Evolutionary conservation across 2,113 vertebrate species (phyloP), one percentile per base, ranked within the genome.

Genomic region (Syngnathoides biaculeatus): DNA sequence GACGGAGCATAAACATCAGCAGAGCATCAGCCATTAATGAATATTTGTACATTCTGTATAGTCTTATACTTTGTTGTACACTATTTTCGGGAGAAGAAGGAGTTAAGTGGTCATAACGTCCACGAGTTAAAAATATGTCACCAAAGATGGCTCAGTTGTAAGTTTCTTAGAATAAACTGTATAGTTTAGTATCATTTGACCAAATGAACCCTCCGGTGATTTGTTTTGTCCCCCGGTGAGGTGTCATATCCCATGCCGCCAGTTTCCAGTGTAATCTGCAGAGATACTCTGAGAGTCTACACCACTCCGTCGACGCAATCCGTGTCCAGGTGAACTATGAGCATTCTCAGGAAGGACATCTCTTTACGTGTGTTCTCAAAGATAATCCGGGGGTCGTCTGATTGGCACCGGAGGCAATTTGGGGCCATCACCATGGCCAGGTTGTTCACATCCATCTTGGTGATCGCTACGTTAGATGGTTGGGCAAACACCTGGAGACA

Each of bases 361-460:
- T 96, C 95, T 67, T 96, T 95, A 73, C 94, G 93, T 0, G 95
- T 96, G 85, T 96, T 96, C 85, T 96, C 95, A 17, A 96, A 95
- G 84, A 96, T 96, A 67, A 96, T 1, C 0, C 94, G 91, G 0
- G 95, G 95, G 67, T 96, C 95, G 0, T 96, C 93, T 0, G 95
- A 96, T 48, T 95, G 94, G 78, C 95, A 96, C 27, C 95, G 91
- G 59, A 96, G 92, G 74, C 95, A 96, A 88, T 96, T 96, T 67
- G 95, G 95, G 8, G 95, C 95, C 95, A 96, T 96, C 69, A 96
- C 95, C 95, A 96, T 96, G 74, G 95, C 94, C 82, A 96, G 85
- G 88, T 96, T 96, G 85, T 96, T 96, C 73, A 96, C 95, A 27
- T 96, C 95, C 95, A 96, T 96, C 87, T 96, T 96, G 6, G 95